Conservation (phyloP, 2,797 vertebrate genomes). For the Betta splendens region DNA sequence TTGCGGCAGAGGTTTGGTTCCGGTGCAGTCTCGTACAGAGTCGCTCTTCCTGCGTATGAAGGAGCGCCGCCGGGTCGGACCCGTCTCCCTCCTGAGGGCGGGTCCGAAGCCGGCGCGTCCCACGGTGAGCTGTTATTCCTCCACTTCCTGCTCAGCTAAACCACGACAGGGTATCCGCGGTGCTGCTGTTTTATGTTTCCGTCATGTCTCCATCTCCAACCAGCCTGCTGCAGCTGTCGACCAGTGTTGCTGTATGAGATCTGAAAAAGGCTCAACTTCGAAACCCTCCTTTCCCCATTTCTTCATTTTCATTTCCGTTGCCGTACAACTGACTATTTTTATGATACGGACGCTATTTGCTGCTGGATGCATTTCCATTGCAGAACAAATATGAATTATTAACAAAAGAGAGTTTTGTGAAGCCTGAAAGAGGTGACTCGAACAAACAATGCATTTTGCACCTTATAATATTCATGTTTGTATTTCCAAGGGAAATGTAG, state of each 20-base stretch:
- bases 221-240: constrained; percentile 53
- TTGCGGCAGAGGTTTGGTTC: constrained; percentile 10
- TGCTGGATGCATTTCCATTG: constrained; percentile 76
- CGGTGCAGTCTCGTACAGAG: background rate
- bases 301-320: constrained; percentile 25
- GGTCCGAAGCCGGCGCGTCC: background rate
- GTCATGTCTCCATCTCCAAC: constrained; percentile 19
- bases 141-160: background rate
- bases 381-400: constrained; percentile 77
- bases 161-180: constrained; percentile 9
- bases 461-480: constrained; percentile 85
- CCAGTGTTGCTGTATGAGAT: constrained; percentile 64
- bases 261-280: constrained; percentile 30
- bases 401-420: constrained; percentile 61
- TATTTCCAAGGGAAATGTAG: constrained; percentile 88
- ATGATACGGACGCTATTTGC: constrained; percentile 56
- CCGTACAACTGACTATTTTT: constrained; percentile 42
- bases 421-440: constrained; percentile 64
- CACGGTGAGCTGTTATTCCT: background rate
- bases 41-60: no score
- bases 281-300: constrained; percentile 23
- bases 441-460: constrained; percentile 83
- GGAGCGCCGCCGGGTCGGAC: no score
- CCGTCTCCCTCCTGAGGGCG: background rate
- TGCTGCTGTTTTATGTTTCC: constrained; percentile 8